phyloP scores from a whole-genome alignment of 2,888 invertebrate species.

The Anarsia innoxiella region DNA sequence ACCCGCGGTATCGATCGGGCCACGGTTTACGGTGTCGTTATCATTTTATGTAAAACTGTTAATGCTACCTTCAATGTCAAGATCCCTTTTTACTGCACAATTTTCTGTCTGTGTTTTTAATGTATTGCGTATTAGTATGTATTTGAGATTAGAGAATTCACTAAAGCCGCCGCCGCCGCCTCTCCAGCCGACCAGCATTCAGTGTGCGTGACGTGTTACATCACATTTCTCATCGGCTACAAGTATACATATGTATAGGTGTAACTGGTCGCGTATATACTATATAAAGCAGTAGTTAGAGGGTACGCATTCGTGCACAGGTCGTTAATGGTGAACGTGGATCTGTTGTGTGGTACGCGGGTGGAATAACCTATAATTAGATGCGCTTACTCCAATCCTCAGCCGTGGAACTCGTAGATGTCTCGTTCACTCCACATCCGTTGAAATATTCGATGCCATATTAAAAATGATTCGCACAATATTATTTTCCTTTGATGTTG shows the following conservation, averaged over 20 bases:
- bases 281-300: slow-evolving; percentile 37
- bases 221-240: slow-evolving; percentile 35
- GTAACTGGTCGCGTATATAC: slow-evolving; percentile 30
- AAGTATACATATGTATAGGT: slow-evolving; percentile 18
- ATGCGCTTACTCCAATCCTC: slow-evolving; percentile 64
- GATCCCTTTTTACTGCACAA: slow-evolving; percentile 30
- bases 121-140: too few relatives aligned
- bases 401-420: slow-evolving; percentile 51
- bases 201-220: slow-evolving; percentile 46
- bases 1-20: slow-evolving; percentile 39
- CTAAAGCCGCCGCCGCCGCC: too few relatives aligned
- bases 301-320: slow-evolving; percentile 57
- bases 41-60: slow-evolving; percentile 39
- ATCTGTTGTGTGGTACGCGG: slow-evolving; percentile 63
- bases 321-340: slow-evolving; percentile 65
- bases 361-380: slow-evolving; percentile 74
- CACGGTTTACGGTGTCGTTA: slow-evolving; percentile 45
- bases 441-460: slow-evolving; percentile 36
- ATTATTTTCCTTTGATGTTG: slow-evolving; percentile 6
- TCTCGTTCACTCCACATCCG: slow-evolving; percentile 53
- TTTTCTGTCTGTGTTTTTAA: too few relatives aligned
- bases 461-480: slow-evolving; percentile 21
- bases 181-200: slow-evolving; percentile 28
- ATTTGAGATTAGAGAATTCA: slow-evolving; percentile 20
- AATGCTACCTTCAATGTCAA: slow-evolving; percentile 43